A percentile compares a stretch with the other conserved stretches of the same genome.
phyloP scores from a whole-genome alignment of 2,113 vertebrate genomes.

The Cyprinodon brontotheroides region DNA sequence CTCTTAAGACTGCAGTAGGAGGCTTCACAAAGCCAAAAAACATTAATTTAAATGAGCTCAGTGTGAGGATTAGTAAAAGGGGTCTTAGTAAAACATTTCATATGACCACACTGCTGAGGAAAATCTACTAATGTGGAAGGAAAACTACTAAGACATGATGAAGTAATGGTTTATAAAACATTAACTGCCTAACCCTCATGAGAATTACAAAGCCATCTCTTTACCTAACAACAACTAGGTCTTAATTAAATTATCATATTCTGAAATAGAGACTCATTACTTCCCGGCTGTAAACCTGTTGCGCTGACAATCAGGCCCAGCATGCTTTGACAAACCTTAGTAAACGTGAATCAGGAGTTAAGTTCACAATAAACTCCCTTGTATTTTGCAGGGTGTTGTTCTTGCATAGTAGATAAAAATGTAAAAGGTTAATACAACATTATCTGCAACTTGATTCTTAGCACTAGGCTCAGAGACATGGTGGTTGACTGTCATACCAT shows the following conservation, averaged over 20 bases:
- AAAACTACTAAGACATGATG: slow-evolving; percentile 10
- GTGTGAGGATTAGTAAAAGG: slow-evolving; percentile 34
- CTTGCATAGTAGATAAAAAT: neutral
- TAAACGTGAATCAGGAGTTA: slow-evolving; percentile 14
- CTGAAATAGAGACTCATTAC: slow-evolving; percentile 64
- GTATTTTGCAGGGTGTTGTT: neutral
- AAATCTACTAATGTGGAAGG: slow-evolving; percentile 22
- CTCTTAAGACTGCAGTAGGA: slow-evolving; percentile 16
- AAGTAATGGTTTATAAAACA: slow-evolving; percentile 47
- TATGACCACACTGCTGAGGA: slow-evolving; percentile 23
- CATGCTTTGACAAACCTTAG: slow-evolving; percentile 25
- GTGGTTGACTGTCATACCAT: no score
- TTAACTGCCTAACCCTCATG: slow-evolving; percentile 39
- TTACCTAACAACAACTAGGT: slow-evolving; percentile 41
- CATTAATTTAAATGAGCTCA: slow-evolving; percentile 21
- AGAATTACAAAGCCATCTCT: slow-evolving; percentile 38
- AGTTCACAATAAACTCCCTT: slow-evolving; percentile 3
- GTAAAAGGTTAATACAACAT: neutral
- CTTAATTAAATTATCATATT: slow-evolving; percentile 66
- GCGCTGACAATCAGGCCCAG: slow-evolving; percentile 53
- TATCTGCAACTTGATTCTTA: neutral
- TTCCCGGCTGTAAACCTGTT: slow-evolving; percentile 59
- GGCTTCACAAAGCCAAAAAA: slow-evolving; percentile 24
- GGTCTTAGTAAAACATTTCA: slow-evolving; percentile 37
- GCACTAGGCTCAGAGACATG: neutral